These are phyloP conservation scores for Poeciliopsis occidentalis DNA, from an alignment of 2,113 vertebrate species.

Conservation along the genomic window DNA sequence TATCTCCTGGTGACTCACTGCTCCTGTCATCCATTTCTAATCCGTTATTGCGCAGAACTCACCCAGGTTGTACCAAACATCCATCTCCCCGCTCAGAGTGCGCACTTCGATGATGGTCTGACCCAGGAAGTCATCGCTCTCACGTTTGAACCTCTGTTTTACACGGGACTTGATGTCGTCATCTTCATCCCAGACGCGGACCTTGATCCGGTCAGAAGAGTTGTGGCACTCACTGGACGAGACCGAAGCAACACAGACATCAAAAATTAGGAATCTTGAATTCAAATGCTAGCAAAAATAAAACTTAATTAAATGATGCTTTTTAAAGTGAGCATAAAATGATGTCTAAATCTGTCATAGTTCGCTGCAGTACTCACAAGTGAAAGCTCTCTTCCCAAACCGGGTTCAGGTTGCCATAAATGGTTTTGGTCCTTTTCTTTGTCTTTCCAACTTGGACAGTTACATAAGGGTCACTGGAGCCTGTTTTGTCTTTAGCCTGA, in stretches of 20 bases:
- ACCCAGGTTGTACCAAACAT: slow-evolving; percentile 99
- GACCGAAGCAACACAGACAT: neutral
- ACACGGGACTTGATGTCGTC: slow-evolving; percentile 97
- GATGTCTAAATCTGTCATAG: neutral
- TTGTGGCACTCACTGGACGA: slow-evolving; percentile 94
- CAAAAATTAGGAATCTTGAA: neutral
- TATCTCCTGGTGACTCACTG: slow-evolving; percentile 15
- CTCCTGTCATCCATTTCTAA: slow-evolving; percentile 28
- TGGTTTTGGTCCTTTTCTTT: slow-evolving; percentile 98
- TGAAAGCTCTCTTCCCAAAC: slow-evolving; percentile 99
- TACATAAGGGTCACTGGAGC: slow-evolving; percentile 96
- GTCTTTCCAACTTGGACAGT: slow-evolving; percentile 98
- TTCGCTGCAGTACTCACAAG: slow-evolving; percentile 85
- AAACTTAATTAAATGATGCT: neutral
- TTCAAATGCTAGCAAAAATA: neutral
- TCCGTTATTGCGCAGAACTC: slow-evolving; percentile 55
- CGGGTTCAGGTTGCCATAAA: slow-evolving; percentile 97
- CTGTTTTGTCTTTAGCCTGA: slow-evolving; percentile 98
- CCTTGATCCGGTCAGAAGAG: slow-evolving; percentile 97
- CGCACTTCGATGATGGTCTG: slow-evolving; percentile 98
- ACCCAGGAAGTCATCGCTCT: slow-evolving; percentile 94
- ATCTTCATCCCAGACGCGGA: slow-evolving; percentile 96
- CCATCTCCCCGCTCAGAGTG: slow-evolving; percentile 98
- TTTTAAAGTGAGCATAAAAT: neutral
- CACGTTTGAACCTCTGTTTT: slow-evolving; percentile 95